Conservation (phyloP, 2,113 vertebrate genomes). For the Peromyscus californicus region DNA sequence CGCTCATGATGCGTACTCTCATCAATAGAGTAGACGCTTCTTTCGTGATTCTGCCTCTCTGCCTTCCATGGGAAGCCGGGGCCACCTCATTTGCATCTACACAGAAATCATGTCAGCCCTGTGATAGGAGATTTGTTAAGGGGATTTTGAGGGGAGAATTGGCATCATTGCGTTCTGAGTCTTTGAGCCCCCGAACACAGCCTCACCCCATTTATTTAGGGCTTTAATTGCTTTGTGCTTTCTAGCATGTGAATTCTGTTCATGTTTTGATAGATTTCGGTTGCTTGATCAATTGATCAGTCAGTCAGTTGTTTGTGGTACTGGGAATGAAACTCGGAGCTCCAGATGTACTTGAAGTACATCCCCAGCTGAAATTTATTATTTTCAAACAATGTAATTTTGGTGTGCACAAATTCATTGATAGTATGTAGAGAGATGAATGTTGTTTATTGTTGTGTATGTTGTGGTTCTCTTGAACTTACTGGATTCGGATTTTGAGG, state of each 20-base stretch:
- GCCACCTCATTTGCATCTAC: not conserved
- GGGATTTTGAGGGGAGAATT: not conserved
- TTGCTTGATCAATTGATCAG: not conserved
- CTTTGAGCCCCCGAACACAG: not conserved
- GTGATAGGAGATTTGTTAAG: not conserved
- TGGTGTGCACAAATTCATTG: not conserved
- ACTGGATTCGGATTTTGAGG: not conserved
- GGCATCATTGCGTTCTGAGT: not conserved
- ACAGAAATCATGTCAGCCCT: not conserved
- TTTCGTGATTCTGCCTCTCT: not conserved
- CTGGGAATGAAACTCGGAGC: not conserved
- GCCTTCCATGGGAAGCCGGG: not conserved
- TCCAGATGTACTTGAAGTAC: not conserved
- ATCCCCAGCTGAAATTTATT: not conserved
- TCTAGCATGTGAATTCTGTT: not conserved
- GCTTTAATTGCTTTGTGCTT: not conserved
- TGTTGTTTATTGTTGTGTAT: not conserved
- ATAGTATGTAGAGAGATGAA: not conserved
- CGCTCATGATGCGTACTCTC: not conserved
- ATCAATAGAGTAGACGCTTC: not conserved
- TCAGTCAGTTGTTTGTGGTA: not conserved
- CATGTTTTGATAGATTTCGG: not conserved
- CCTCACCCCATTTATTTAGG: not conserved
- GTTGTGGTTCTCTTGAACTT: not conserved
- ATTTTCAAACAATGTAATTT: constrained; percentile 7